phyloP scores from a whole-genome alignment of 2,888 invertebrate genomes.

The Spisula subtruncata region DNA sequence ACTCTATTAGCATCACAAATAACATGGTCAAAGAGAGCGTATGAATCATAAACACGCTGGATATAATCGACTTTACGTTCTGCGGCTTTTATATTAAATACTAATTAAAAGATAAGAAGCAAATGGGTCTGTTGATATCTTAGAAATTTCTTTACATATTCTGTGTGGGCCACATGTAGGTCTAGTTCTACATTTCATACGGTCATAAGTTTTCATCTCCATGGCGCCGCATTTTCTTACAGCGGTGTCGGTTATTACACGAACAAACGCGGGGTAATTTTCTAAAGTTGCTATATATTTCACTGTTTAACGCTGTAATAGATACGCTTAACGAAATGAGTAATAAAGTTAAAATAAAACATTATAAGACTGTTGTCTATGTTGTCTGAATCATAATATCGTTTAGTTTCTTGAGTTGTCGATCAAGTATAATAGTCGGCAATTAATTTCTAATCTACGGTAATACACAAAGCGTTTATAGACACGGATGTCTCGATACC shows the following conservation, averaged over 20 bases:
- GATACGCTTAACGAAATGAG: conserved; percentile 17
- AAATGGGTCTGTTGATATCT: neutral
- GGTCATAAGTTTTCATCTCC: conserved; percentile 43
- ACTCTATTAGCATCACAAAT: neutral
- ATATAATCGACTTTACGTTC: neutral
- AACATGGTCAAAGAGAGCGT: neutral
- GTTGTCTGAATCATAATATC: neutral
- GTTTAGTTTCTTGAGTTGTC: conserved; percentile 5
- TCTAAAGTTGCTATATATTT: conserved; percentile 13
- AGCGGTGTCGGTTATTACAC: conserved; percentile 69
- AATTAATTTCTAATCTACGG: neutral
- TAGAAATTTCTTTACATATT: conserved; percentile 1
- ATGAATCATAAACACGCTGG: neutral
- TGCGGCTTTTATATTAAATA: conserved; percentile 19
- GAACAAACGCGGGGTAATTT: neutral
- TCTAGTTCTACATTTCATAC: neutral
- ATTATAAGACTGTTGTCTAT: neutral
- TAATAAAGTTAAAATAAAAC: conserved; percentile 13
- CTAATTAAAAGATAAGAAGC: conserved; percentile 25
- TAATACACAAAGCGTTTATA: neutral
- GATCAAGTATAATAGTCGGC: neutral
- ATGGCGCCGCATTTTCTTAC: conserved; percentile 62
- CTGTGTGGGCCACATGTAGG: conserved; percentile 44
- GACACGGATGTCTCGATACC: neutral
- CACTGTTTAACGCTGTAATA: neutral